A percentile compares a stretch with the other conserved stretches of the same genome.
Conservation (phyloP, 2,888 invertebrate species). For the Augochlorella aurata region DNA sequence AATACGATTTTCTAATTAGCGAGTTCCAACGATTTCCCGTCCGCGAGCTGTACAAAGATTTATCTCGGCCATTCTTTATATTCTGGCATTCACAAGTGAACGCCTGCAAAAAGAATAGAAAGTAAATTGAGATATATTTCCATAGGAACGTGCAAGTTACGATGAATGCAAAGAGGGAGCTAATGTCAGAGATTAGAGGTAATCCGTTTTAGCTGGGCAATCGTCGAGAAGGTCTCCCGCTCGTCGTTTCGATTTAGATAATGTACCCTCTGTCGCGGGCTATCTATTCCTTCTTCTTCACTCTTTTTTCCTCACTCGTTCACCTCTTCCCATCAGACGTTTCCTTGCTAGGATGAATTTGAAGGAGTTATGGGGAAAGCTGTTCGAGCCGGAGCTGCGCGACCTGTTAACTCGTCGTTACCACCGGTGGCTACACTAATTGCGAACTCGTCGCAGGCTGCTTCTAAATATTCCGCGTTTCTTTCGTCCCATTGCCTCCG, state of each 20-base stretch:
- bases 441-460: constrained; percentile 61
- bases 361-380: constrained; percentile 59
- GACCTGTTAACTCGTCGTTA: constrained; percentile 52
- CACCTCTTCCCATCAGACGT: constrained; percentile 23
- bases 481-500: constrained; percentile 31
- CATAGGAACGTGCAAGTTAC: constrained; percentile 63
- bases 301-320: constrained; percentile 6
- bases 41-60: constrained; percentile 51
- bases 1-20: constrained; percentile 59
- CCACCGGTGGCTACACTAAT: constrained; percentile 63
- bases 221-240: constrained; percentile 63
- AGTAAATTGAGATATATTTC: constrained; percentile 66
- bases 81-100: constrained; percentile 49
- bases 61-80: constrained; percentile 59
- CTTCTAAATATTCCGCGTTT: constrained; percentile 56
- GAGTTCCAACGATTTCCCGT: constrained; percentile 45
- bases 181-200: constrained; percentile 72
- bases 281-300: constrained; percentile 11
- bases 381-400: constrained; percentile 58
- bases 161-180: constrained; percentile 60
- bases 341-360: constrained; percentile 60
- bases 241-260: constrained; percentile 68
- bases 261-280: constrained; percentile 53
- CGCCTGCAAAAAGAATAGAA: constrained; percentile 51
- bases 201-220: constrained; percentile 69